Evolutionary conservation across 2,797 vertebrate genomes (phyloP), one percentile per base, ranked within the genome.

Genomic region (Tarsius wallacei): DNA sequence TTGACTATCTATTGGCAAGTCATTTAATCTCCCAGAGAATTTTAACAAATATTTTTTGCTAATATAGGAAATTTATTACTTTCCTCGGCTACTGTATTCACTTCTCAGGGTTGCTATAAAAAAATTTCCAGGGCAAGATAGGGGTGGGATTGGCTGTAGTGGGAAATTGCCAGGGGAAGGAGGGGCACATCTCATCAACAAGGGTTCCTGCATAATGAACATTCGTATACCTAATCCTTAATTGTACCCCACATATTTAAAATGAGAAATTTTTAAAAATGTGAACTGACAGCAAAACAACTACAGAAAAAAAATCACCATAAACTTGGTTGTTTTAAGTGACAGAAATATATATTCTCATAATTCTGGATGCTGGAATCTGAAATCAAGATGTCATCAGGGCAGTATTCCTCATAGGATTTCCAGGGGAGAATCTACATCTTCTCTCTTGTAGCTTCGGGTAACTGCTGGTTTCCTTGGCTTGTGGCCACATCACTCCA

Each of bases 351-450:
- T 33, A 49, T 86, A 55, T 1, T 70, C 12, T 83, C 10, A 31
- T 24, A 84, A 76, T 63, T 71, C 13, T 24, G 61, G 53, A 74
- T 36, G 5, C 3, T 1, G 3, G 5, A 51, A 42, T 42, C 26
- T 61, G 51, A 53, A 57, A 73, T 31, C 47, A 49, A 21, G 17
- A 8, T 63, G 31, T 53, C 55, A n/a, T 63, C 33, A 7, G 0
- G 22, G 21, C n/a, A 13, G 1, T n/a, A 5, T 3, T 11, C 28
- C 2, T 33, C 31, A 0, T 0, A 47, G 47, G 15, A 11, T 13
- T 2, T 33, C 1, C 9, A 55, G 24, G 5, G n/a, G 6, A 76
- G 26, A 76, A 53, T 59, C 10, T 13, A 1, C n/a, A 9, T 5
- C 7, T 74, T 6, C 0, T 4, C n/a, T 6, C 22, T 24, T 1